Conservation (phyloP, 2,888 invertebrate species). For the Iselma pallidipennis region DNA sequence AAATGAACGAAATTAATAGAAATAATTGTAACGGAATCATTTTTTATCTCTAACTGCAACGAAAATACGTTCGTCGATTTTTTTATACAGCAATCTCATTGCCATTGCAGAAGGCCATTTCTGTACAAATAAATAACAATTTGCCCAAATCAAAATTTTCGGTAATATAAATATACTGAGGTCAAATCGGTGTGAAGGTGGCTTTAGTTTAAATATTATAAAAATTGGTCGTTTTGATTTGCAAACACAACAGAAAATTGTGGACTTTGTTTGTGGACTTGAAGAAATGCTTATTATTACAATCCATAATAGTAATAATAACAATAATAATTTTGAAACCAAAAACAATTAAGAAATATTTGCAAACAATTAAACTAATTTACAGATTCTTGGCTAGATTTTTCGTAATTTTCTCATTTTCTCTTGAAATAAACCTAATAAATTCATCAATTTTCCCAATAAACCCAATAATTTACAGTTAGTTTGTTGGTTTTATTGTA, state of each 20-base stretch:
- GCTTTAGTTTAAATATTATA: neutral
- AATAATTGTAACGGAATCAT: neutral
- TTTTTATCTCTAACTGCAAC: neutral
- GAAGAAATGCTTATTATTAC: neutral
- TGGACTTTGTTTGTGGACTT: neutral
- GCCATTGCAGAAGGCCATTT: neutral
- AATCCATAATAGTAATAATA: neutral
- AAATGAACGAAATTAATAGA: neutral
- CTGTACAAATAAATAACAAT: neutral
- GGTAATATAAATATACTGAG: neutral
- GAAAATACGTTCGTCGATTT: neutral
- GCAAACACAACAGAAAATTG: neutral
- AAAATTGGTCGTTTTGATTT: too few relatives aligned
- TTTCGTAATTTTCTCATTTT: too few relatives aligned
- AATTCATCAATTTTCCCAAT: too few relatives aligned
- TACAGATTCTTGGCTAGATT: too few relatives aligned
- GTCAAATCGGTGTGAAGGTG: neutral
- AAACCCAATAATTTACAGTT: too few relatives aligned
- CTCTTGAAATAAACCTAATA: too few relatives aligned
- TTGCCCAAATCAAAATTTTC: too few relatives aligned
- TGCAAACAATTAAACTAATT: too few relatives aligned
- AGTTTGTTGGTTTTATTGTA: too few relatives aligned
- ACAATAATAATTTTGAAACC: too few relatives aligned
- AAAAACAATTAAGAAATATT: too few relatives aligned
- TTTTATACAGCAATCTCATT: neutral